A percentile compares a stretch with the other conserved stretches of the same genome.
Evolutionary conservation across 1,140 invertebrate species (phyloP).

Genomic region (Chrysoperla carnea): DNA sequence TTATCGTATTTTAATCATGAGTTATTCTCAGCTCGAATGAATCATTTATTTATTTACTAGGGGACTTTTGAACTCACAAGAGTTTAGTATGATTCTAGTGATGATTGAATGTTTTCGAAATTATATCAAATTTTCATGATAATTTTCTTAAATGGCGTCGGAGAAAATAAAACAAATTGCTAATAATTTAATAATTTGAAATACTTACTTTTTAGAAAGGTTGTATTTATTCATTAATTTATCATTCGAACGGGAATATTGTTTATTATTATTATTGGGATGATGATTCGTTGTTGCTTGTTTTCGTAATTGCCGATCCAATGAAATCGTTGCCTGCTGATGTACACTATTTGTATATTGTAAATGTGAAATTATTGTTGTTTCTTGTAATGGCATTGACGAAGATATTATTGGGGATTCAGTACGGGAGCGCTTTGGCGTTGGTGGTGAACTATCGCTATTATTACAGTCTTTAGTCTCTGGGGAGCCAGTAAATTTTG

Average conservation of each 20-base stretch:
- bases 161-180: not conserved
- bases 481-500: slow-evolving; percentile 15
- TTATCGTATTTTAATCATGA: too few species aligned
- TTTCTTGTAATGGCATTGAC: too few species aligned
- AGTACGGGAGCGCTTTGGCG: not conserved
- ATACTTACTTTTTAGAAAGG: not conserved
- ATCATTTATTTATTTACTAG: too few species aligned
- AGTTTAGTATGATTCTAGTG: too few species aligned
- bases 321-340: not conserved
- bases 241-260: not conserved
- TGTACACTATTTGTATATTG: not conserved
- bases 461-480: slow-evolving; percentile 4
- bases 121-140: not conserved
- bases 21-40: too few species aligned
- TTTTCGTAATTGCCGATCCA: not conserved
- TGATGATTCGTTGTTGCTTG: not conserved
- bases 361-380: not conserved
- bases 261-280: too few species aligned
- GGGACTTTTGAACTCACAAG: too few species aligned
- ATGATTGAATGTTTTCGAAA: too few species aligned
- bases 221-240: not conserved
- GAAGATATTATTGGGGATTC: not conserved
- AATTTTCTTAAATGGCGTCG: not conserved
- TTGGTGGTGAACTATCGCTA: slow-evolving; percentile 12
- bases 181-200: not conserved